These are phyloP conservation scores for Antidorcas marsupialis DNA, from an alignment of 2,113 vertebrate genomes.

Conservation along the genomic window DNA sequence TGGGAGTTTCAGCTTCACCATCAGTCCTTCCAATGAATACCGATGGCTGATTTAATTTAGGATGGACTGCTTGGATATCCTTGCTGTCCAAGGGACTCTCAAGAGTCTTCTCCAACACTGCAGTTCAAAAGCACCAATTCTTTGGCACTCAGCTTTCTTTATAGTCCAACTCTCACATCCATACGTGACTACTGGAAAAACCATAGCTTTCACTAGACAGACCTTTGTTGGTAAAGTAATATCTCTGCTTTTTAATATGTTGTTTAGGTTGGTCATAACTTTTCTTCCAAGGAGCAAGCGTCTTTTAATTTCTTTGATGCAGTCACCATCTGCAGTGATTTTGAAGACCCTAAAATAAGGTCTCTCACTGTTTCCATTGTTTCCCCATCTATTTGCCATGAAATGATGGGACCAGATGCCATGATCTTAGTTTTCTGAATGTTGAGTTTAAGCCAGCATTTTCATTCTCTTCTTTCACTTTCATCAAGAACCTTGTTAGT, in stretches of 20 bases:
- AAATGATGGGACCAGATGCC: background rate
- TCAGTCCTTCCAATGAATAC: background rate
- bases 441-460: background rate
- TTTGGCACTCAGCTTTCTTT: background rate
- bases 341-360: background rate
- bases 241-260: background rate
- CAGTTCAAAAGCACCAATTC: background rate
- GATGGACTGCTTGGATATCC: background rate
- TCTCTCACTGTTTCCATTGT: background rate
- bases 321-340: background rate
- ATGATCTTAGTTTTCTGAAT: background rate
- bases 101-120: background rate
- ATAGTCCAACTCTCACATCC: background rate
- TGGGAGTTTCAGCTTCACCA: background rate
- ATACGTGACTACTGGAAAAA: background rate
- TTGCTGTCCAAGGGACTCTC: background rate
- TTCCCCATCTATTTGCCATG: background rate
- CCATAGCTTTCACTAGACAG: background rate
- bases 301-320: background rate
- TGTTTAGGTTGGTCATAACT: background rate
- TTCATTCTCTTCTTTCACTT: background rate
- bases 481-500: background rate
- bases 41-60: background rate
- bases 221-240: background rate
- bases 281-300: background rate